phyloP scores from a whole-genome alignment of 2,888 invertebrate species.

The Rhagophthalmus giganteus region DNA sequence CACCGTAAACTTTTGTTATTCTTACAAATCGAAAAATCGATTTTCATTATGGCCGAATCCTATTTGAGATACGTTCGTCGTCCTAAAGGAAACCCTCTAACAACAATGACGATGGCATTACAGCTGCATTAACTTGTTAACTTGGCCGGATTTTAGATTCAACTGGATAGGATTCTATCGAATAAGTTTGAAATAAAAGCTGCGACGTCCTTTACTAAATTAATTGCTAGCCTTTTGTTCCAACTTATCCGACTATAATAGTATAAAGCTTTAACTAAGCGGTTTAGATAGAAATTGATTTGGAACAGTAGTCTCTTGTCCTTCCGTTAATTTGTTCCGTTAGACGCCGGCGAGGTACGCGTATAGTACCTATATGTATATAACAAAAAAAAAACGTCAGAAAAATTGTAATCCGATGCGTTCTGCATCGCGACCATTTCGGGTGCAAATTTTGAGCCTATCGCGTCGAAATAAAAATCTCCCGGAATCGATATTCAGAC shows the following conservation, averaged over 20 bases:
- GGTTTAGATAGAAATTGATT: background rate
- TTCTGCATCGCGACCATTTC: background rate
- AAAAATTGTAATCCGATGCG: background rate
- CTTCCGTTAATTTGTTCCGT: background rate
- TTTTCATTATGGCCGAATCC: slow-evolving; percentile 26
- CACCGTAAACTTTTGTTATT: slow-evolving; percentile 29
- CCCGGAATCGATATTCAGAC: background rate
- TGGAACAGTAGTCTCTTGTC: background rate
- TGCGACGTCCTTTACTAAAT: slow-evolving; percentile 10
- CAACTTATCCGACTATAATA: slow-evolving; percentile 14
- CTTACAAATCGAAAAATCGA: slow-evolving; percentile 25
- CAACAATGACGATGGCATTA: slow-evolving; percentile 32
- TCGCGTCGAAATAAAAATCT: background rate
- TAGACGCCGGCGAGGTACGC: too few relatives aligned
- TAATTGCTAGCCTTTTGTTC: slow-evolving; percentile 21
- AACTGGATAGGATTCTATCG: slow-evolving; percentile 4
- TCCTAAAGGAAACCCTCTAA: slow-evolving; percentile 16
- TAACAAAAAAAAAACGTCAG: background rate
- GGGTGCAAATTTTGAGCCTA: background rate
- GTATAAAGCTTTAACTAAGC: background rate
- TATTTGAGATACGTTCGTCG: background rate
- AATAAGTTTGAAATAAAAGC: slow-evolving; percentile 14
- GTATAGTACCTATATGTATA: too few relatives aligned
- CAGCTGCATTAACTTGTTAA: slow-evolving; percentile 28
- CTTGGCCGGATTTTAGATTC: slow-evolving; percentile 16